A percentile compares a stretch with the other conserved stretches of the same genome.
Conservation (phyloP, 2,888 invertebrate genomes). For the Sesia bembeciformis region DNA sequence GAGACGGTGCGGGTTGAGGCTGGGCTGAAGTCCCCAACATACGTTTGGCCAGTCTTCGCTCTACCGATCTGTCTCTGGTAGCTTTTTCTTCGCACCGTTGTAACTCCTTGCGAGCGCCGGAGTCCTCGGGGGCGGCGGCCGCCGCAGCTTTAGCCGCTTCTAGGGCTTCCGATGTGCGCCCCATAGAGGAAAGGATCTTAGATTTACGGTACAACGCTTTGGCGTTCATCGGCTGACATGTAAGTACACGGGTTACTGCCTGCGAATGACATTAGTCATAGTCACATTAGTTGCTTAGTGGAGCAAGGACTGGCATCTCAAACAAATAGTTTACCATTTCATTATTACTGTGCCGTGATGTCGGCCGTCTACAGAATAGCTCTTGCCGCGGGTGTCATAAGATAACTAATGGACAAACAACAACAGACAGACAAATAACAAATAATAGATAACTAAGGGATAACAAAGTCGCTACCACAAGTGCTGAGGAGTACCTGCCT, state of each 20-base stretch:
- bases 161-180: slow-evolving; percentile 81
- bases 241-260: slow-evolving; percentile 87
- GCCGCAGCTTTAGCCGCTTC: slow-evolving; percentile 63
- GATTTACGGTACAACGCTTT: slow-evolving; percentile 91
- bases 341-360: too few relatives aligned
- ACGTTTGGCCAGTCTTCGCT: slow-evolving; percentile 37
- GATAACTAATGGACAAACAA: too few relatives aligned
- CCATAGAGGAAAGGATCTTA: slow-evolving; percentile 59
- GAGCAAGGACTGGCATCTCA: too few relatives aligned
- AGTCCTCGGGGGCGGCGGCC: slow-evolving; percentile 51
- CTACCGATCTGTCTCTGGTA: slow-evolving; percentile 46
- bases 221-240: slow-evolving; percentile 89
- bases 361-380: too few relatives aligned
- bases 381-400: not conserved
- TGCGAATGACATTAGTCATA: slow-evolving; percentile 33
- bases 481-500: too few relatives aligned
- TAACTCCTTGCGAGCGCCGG: slow-evolving; percentile 29
- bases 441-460: too few relatives aligned
- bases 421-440: too few relatives aligned
- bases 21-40: slow-evolving; percentile 27
- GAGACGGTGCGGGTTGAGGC: slow-evolving; percentile 14
- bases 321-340: too few relatives aligned
- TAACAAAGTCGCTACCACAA: too few relatives aligned
- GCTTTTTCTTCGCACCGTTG: not conserved
- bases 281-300: too few relatives aligned